Conservation (phyloP, 2,113 vertebrate species). For the Porphyrio hochstetteri region DNA sequence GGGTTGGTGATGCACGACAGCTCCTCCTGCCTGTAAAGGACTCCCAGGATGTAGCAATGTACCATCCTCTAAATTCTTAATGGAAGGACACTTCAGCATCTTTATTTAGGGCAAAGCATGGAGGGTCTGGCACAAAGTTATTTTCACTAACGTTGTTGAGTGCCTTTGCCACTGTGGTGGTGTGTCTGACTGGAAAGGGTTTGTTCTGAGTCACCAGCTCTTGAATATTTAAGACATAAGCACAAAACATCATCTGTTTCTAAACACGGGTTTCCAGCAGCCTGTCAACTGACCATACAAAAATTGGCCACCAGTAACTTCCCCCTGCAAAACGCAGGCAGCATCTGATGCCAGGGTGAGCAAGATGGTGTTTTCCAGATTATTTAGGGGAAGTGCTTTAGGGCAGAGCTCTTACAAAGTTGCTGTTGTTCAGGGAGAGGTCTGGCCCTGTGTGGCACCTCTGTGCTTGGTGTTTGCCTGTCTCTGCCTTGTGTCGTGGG, state of each 20-base stretch:
- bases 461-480: rapidly evolving
- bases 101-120: not conserved
- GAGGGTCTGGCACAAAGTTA: not conserved
- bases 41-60: not conserved
- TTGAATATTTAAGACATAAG: not conserved
- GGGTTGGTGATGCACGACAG: not conserved
- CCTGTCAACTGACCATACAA: rapidly evolving
- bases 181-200: not conserved
- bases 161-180: not conserved
- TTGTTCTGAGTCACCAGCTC: not conserved
- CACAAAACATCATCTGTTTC: not conserved
- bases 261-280: not conserved
- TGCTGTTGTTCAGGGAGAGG: rapidly evolving
- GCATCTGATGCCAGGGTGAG: not conserved
- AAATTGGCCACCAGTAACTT: not conserved
- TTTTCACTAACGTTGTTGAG: not conserved
- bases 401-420: not conserved
- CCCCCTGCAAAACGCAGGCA: rapidly evolving
- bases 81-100: not conserved
- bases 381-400: not conserved
- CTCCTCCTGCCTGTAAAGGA: not conserved
- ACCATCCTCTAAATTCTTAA: not conserved
- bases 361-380: not conserved
- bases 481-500: not conserved
- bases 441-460: rapidly evolving